phyloP scores from a whole-genome alignment of 2,797 vertebrate species.

The Emydoidea blandingii region DNA sequence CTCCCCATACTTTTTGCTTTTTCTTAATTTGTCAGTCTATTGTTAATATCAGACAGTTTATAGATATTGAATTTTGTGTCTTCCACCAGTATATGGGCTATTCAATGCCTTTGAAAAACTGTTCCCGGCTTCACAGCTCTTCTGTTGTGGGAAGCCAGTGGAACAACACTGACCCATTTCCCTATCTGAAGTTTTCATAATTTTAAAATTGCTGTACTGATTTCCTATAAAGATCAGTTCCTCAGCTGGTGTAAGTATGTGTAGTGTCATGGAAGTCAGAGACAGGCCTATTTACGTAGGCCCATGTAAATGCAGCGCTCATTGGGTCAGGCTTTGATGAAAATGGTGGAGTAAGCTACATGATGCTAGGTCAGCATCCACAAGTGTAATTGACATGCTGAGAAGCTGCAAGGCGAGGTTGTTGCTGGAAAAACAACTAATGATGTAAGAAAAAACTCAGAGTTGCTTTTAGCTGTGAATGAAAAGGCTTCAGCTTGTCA shows the following conservation, averaged over 20 bases:
- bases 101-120: not conserved
- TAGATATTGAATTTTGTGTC: not conserved
- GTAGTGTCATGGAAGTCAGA: not conserved
- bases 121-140: not conserved
- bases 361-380: accelerated
- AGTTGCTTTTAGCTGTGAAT: not conserved
- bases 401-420: not conserved
- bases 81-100: not conserved
- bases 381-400: not conserved
- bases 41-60: not conserved
- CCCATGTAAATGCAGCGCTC: not conserved
- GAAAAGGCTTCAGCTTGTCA: not conserved
- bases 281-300: not conserved
- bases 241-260: not conserved
- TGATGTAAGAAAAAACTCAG: not conserved
- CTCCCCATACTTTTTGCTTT: not conserved
- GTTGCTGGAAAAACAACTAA: not conserved
- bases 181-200: constrained; percentile 4
- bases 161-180: not conserved
- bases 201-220: not conserved
- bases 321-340: not conserved
- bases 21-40: not conserved
- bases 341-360: not conserved
- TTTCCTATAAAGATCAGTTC: not conserved
- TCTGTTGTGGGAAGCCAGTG: not conserved